A percentile compares a stretch with the other conserved stretches of the same genome.
These are phyloP conservation scores for Omphaloscelis lunosa DNA, from an alignment of 2,888 invertebrate species.

Conservation along the genomic window DNA sequence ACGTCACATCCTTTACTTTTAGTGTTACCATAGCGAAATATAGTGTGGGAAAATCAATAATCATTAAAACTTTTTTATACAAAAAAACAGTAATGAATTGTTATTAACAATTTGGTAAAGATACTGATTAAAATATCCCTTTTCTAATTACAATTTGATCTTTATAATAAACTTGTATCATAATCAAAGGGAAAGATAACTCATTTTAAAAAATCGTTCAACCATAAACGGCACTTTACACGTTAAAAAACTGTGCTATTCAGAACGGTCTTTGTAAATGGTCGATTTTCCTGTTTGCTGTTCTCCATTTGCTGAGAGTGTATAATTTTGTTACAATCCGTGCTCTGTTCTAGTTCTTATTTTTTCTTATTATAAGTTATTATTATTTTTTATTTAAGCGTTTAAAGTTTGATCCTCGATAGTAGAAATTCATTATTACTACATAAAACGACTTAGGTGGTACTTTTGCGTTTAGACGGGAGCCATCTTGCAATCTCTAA, in stretches of 20 bases:
- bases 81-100: conserved; percentile 31
- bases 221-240: conserved; percentile 58
- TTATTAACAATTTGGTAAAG: conserved; percentile 12
- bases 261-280: conserved; percentile 86
- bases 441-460: conserved; percentile 92
- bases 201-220: conserved; percentile 50
- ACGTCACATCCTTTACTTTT: conserved; percentile 81
- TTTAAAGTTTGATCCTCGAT: conserved; percentile 80
- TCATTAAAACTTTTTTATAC: conserved; percentile 41
- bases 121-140: conserved; percentile 26
- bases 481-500: conserved; percentile 97
- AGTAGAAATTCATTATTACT: conserved; percentile 81
- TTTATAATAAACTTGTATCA: conserved; percentile 1
- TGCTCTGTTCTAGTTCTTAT: conserved; percentile 84
- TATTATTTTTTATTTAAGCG: conserved; percentile 86
- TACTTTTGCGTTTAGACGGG: conserved; percentile 95
- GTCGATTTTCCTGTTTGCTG: conserved; percentile 90
- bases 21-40: conserved; percentile 74
- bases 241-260: conserved; percentile 66
- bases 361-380: conserved; percentile 88
- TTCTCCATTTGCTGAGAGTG: conserved; percentile 88
- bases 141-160: not conserved
- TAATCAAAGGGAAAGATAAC: conserved; percentile 30
- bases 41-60: conserved; percentile 55
- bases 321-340: conserved; percentile 85